phyloP scores from a whole-genome alignment of 2,888 invertebrate species.

The Cheilosia grossa region DNA sequence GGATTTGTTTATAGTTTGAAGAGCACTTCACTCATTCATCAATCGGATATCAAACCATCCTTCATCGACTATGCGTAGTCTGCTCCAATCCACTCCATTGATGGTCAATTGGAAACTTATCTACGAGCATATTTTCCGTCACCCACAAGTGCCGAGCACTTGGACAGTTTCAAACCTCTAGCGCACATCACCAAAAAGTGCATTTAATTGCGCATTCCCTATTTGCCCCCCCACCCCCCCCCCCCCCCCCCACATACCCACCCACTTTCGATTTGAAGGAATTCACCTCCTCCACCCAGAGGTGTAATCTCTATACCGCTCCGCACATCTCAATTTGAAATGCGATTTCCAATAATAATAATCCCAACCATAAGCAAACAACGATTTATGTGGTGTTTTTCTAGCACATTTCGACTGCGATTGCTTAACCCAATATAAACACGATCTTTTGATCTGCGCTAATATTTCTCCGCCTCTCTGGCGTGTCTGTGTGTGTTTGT shows the following conservation, averaged over 20 bases:
- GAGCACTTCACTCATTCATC: too few relatives aligned
- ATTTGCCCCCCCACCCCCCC: neutral
- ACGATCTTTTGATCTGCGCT: slow-evolving; percentile 72
- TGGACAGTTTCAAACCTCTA: neutral
- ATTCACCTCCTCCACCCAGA: neutral
- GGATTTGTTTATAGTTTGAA: too few relatives aligned
- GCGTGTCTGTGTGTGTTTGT: neutral
- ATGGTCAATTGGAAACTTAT: too few relatives aligned
- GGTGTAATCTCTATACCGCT: neutral
- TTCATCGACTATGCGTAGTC: too few relatives aligned
- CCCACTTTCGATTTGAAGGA: slow-evolving; percentile 26
- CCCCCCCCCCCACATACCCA: neutral
- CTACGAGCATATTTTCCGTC: neutral
- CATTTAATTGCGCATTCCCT: slow-evolving; percentile 15
- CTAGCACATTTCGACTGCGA: slow-evolving; percentile 69
- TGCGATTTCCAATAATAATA: slow-evolving; percentile 55
- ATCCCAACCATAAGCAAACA: slow-evolving; percentile 33
- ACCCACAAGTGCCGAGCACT: neutral
- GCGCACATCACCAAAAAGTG: slow-evolving; percentile 8
- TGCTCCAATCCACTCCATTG: too few relatives aligned
- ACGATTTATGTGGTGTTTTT: slow-evolving; percentile 66
- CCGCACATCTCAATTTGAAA: slow-evolving; percentile 32
- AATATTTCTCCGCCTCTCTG: slow-evolving; percentile 60
- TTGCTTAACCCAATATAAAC: slow-evolving; percentile 74
- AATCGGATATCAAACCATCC: too few relatives aligned